Evolutionary conservation across 2,113 vertebrate species (phyloP).

Genomic region (Periophthalmodon schlosseri): DNA sequence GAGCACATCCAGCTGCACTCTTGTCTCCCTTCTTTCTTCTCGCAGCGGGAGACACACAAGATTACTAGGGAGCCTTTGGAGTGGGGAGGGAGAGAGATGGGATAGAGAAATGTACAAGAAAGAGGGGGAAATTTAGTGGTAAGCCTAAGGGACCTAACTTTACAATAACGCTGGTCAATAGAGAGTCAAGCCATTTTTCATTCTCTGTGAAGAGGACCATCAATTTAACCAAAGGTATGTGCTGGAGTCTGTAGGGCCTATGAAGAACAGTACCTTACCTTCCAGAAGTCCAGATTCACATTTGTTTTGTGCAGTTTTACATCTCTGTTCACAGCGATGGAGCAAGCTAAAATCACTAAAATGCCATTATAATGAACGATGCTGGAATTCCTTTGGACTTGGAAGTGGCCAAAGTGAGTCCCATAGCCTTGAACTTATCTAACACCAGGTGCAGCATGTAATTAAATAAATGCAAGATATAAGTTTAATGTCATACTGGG

Average conservation of each 20-base stretch:
- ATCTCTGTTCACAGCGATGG: no score
- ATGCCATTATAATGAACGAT: no score
- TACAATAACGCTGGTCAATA: conserved; percentile 3
- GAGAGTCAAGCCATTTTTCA: background rate
- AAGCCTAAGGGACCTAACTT: conserved; percentile 6
- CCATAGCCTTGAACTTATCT: no score
- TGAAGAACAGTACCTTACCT: background rate
- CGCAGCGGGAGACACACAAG: conserved; percentile 69
- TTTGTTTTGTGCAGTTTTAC: no score
- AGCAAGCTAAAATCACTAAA: no score
- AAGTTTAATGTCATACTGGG: no score
- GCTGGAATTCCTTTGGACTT: no score
- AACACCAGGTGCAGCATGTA: no score
- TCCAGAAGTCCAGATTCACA: no score
- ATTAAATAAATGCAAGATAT: no score
- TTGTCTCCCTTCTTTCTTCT: conserved; percentile 40
- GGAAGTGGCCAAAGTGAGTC: no score
- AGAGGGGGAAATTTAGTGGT: conserved; percentile 11
- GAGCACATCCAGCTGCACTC: conserved; percentile 52
- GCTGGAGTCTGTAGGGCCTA: background rate
- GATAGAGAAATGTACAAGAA: conserved; percentile 17
- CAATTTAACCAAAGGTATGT: background rate
- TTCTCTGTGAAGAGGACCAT: background rate
- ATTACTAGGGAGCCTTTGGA: conserved; percentile 53
- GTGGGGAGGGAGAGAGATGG: conserved; percentile 33